Conservation (phyloP, 2,888 invertebrate genomes). For the Lomographa bimaculata region DNA sequence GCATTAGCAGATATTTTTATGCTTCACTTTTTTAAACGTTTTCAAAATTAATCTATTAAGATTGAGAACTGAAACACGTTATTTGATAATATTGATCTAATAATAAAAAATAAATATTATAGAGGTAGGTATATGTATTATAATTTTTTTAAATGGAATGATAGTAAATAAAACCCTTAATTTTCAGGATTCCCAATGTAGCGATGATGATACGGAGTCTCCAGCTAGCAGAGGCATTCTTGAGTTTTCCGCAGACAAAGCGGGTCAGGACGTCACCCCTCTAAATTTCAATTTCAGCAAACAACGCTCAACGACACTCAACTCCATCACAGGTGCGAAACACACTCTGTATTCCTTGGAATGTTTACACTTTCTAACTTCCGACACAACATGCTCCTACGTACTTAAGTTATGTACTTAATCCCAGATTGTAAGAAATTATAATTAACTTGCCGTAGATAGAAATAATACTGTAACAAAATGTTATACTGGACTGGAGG, state of each 20-base stretch:
- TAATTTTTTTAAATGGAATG: too few species aligned
- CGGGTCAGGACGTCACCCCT: conserved; percentile 94
- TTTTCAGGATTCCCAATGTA: conserved; percentile 75
- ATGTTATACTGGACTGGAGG: too few species aligned
- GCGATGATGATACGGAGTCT: conserved; percentile 78
- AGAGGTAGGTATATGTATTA: too few species aligned
- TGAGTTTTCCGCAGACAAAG: conserved; percentile 94
- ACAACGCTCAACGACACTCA: conserved; percentile 87
- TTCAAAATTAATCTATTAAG: too few species aligned
- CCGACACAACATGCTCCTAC: conserved; percentile 41
- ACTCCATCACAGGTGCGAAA: conserved; percentile 88
- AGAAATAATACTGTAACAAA: too few species aligned
- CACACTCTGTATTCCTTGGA: conserved; percentile 27
- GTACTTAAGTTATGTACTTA: conserved; percentile 22
- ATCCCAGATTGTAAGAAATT: too few species aligned
- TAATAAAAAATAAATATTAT: too few species aligned
- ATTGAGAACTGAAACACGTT: too few species aligned
- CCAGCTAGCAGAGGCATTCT: conserved; percentile 87
- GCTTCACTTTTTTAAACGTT: too few species aligned
- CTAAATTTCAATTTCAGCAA: conserved; percentile 91
- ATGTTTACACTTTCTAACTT: conserved; percentile 42
- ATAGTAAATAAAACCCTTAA: not conserved
- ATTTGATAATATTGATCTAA: too few species aligned
- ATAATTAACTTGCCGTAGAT: too few species aligned
- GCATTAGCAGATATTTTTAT: too few species aligned